Evolutionary conservation across 2,113 vertebrate species (phyloP), one percentile per base, ranked within the genome.

Genomic region (Elephas maximus): DNA sequence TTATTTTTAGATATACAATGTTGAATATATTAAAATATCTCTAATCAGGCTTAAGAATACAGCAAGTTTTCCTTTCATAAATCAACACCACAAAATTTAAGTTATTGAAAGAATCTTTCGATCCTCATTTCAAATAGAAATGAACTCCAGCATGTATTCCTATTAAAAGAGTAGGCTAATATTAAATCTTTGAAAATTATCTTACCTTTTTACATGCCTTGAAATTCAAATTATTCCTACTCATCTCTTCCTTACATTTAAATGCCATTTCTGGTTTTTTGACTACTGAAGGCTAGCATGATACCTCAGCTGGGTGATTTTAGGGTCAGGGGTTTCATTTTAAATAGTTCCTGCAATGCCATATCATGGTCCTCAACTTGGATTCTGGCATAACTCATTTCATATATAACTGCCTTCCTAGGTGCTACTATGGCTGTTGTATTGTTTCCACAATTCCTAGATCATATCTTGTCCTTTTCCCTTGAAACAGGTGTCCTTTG

Each of bases 121-220:
- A 77, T 6, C 2, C 45, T 79, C 65, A 91, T 76, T 95, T 95
- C 45, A 74, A 82, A 90, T 74, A 78, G 5, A 79, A 81, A 63
- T 80, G 62, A 92, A 53, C 3, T 67, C 3, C 60, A 60, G 62
- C 5, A 84, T 24, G n/a, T n/a, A 17, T 85, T 89, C 6, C 21
- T 21, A 41, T 18, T 91, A 37, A 88, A 85, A 51, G 10, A 84
- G 26, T 1, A 85, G 33, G 2, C 6, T 37, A 67, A 41, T 48
- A 65, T 21, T 88, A 80, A 77, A 82, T 51, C 1, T 33, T 83
- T 92, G 33, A 15, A 60, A 65, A 6, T 90, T 69, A 60, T 85
- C 14, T 9, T 80, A 85, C 7, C 3, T 18, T 90, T 37, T 37
- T 57, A 30, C 28, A 62, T 82, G 48, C 9, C 1, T 95, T 45